Percentiles rank a stretch among this genome's conserved stretches.
These are phyloP conservation scores for Scolopax rusticola DNA, from an alignment of 2,797 vertebrate genomes.

Conservation along the genomic window DNA sequence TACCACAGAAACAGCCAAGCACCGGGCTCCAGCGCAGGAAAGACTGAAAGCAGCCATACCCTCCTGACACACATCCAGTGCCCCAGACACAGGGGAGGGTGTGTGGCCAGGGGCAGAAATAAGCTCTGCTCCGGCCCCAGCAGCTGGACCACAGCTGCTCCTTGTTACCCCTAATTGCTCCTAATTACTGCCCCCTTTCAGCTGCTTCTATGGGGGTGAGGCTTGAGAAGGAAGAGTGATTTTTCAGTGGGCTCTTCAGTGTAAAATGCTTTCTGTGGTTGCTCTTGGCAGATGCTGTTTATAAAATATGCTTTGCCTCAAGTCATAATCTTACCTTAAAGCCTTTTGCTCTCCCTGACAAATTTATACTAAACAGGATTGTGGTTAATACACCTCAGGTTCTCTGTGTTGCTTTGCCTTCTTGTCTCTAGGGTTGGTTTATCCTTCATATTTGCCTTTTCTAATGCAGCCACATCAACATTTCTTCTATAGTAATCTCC, in stretches of 20 bases:
- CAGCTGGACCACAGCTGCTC: neutral
- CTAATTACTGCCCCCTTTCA: neutral
- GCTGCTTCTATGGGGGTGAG: accelerated
- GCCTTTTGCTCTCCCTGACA: constrained; percentile 30
- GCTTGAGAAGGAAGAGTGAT: neutral
- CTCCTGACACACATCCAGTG: accelerated
- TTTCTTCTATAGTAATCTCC: constrained; percentile 39
- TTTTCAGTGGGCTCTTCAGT: neutral
- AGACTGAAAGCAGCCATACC: accelerated
- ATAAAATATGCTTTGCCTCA: constrained; percentile 1
- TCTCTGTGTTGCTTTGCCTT: constrained; percentile 11
- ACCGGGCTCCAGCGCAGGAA: neutral
- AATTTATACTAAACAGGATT: constrained; percentile 52
- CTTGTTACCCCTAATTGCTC: neutral
- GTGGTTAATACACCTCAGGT: constrained; percentile 52
- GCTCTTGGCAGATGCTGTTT: neutral
- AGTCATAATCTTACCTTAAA: constrained; percentile 59
- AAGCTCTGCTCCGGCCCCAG: neutral
- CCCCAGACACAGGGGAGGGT: accelerated
- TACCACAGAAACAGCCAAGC: neutral
- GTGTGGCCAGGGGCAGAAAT: neutral
- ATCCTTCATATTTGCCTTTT: constrained; percentile 21
- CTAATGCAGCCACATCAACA: constrained; percentile 25
- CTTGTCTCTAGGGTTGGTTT: constrained; percentile 10
- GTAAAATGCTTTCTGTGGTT: neutral